phyloP scores from a whole-genome alignment of 2,113 vertebrate genomes.

The Ibidorhyncha struthersii region DNA sequence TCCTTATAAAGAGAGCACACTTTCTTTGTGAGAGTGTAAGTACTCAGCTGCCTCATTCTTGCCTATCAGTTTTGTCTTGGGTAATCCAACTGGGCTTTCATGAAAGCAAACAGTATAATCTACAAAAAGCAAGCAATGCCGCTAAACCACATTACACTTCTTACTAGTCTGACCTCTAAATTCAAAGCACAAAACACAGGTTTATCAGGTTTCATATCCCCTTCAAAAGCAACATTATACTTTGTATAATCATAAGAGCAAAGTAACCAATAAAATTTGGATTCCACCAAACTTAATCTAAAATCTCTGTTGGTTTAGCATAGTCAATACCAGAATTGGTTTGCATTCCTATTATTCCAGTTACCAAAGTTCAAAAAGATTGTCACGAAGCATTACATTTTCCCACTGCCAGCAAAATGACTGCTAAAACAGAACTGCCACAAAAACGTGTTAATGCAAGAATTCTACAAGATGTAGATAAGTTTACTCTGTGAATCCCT shows the following conservation, averaged over 20 bases:
- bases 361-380: background rate
- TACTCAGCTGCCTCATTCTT: background rate
- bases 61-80: background rate
- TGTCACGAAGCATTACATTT: background rate
- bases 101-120: constrained; percentile 10
- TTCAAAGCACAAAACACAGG: background rate
- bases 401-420: background rate
- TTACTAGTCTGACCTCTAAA: constrained; percentile 6
- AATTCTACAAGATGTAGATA: background rate
- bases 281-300: background rate
- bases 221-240: background rate
- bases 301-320: background rate
- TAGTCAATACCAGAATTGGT: background rate
- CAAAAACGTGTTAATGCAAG: background rate
- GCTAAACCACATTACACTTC: background rate
- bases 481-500: background rate
- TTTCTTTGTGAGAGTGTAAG: background rate
- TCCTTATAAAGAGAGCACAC: background rate
- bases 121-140: background rate
- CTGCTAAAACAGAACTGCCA: background rate
- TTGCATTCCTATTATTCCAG: background rate
- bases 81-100: background rate
- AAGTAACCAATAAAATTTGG: background rate
- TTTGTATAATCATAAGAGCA: background rate
- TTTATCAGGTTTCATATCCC: background rate